A percentile compares a stretch with the other conserved stretches of the same genome.
These are phyloP conservation scores for Trachelus stipa DNA, from an alignment of 2,888 invertebrate species.

Conservation along the genomic window DNA sequence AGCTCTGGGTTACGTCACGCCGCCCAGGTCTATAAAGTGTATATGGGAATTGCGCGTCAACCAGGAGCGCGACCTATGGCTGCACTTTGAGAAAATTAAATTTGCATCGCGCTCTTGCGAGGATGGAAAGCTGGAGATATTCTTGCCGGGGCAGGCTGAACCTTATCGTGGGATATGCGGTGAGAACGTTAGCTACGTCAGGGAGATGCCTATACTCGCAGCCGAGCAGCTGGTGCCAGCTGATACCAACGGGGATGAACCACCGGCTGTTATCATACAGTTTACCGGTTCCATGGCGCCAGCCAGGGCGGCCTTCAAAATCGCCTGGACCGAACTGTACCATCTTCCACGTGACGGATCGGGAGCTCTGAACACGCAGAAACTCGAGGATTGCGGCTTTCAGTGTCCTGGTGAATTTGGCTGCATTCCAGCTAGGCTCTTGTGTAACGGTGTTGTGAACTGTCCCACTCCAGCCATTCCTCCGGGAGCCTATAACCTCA, in stretches of 20 bases:
- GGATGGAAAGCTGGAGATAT: constrained; percentile 88
- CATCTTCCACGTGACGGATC: constrained; percentile 87
- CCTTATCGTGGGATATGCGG: constrained; percentile 87
- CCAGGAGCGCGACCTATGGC: constrained; percentile 85
- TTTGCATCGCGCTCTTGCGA: constrained; percentile 88
- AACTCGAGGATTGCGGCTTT: constrained; percentile 84
- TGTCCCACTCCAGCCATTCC: constrained; percentile 76
- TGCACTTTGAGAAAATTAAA: constrained; percentile 88
- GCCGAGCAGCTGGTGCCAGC: constrained; percentile 74
- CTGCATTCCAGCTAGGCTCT: constrained; percentile 85
- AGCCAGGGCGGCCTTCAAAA: constrained; percentile 86
- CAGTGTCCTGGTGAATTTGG: constrained; percentile 87
- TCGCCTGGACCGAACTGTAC: constrained; percentile 90
- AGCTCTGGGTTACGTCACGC: constrained; percentile 72
- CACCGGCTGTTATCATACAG: constrained; percentile 76
- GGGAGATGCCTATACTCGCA: constrained; percentile 83
- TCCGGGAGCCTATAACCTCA: constrained; percentile 37
- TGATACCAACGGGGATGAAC: constrained; percentile 69
- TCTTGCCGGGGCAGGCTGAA: constrained; percentile 77
- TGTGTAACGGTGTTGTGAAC: constrained; percentile 90
- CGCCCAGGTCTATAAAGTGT: constrained; percentile 71
- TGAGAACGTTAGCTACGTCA: constrained; percentile 84
- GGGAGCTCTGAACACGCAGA: constrained; percentile 82
- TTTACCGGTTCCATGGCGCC: constrained; percentile 83
- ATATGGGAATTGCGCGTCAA: constrained; percentile 87